Base-by-base conservation (phyloP, 92 coral and sea anemone species). In the Parazoanthus darwini region DNA sequence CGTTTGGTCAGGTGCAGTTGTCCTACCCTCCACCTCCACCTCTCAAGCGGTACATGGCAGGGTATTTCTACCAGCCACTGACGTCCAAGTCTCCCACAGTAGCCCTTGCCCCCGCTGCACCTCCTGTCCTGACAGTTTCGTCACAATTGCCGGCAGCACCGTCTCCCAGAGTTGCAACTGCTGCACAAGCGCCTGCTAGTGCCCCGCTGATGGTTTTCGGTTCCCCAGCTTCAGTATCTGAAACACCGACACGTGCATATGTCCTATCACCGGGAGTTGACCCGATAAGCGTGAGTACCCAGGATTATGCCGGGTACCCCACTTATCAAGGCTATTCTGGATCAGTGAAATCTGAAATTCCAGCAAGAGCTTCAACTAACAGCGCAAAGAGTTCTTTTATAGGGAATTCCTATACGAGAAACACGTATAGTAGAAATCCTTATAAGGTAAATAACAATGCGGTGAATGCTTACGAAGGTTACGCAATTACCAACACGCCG, bases 291-390 rank as follows among this genome's bases (percentile, higher is more conserved):
- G 39, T 54, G 26, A 15, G 46, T 22, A 29, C 78, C 59, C 79
- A 46, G 43, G 22, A n/a, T 6, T 79, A 79, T 79, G 42, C 39
- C 3, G 81, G 81, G 16, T 43, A 78, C 33, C 74, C 29, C 6
- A 36, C 77, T 35, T 73, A 73, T 73, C 38, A 58, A 2, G 23
- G n/a, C 23, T 58, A 80, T 33, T 16, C 38, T 35, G 16, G 29
- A 33, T 15, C 85, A 4, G 18, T 39, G 71, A 80, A 58, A 54
- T 80, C 85, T 80, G 85, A 80, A 56, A 59, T 80, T 18, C 87
- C 87, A 23, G 22, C 79, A 13, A 84, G 79, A 10, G 77, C 38
- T 18, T 44, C 26, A 48, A 16, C 67, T 46, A 37, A 71, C 67
- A 71, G 3, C 4, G 63, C 38, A 15, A 38, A 66, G n/a, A 43